Conservation (phyloP, 2,888 invertebrate species). For the Philonicus albiceps region DNA sequence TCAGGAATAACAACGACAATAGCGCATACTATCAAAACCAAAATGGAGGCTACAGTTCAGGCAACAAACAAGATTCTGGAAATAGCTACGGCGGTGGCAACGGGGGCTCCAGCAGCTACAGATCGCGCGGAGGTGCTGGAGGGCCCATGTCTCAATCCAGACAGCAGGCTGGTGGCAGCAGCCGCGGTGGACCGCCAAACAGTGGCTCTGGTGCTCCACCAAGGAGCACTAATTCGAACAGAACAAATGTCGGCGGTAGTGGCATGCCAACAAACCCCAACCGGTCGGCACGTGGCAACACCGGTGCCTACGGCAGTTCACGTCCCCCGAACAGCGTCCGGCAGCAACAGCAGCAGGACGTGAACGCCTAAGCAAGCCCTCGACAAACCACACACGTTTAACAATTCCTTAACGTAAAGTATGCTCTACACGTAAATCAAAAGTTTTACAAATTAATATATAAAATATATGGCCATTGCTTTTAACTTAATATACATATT, state of each 20-base stretch:
- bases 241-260: conserved; percentile 52
- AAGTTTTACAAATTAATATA: conserved; percentile 43
- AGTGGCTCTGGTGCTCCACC: conserved; percentile 50
- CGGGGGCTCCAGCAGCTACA: conserved; percentile 49
- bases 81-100: conserved; percentile 46
- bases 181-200: conserved; percentile 29
- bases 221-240: conserved; percentile 53
- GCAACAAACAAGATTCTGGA: conserved; percentile 19
- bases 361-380: conserved; percentile 43
- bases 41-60: conserved; percentile 38
- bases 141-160: conserved; percentile 37
- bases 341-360: conserved; percentile 46
- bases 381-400: conserved; percentile 26
- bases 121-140: conserved; percentile 51
- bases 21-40: conserved; percentile 47
- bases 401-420: conserved; percentile 41
- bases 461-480: conserved; percentile 46
- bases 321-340: conserved; percentile 46
- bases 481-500: conserved; percentile 43
- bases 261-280: conserved; percentile 41
- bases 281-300: conserved; percentile 35
- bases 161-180: conserved; percentile 52
- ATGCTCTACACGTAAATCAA: conserved; percentile 44
- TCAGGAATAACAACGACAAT: conserved; percentile 44
- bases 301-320: conserved; percentile 40